Conservation (phyloP, 2,888 invertebrate genomes). For the Drosophila buzzatii region DNA sequence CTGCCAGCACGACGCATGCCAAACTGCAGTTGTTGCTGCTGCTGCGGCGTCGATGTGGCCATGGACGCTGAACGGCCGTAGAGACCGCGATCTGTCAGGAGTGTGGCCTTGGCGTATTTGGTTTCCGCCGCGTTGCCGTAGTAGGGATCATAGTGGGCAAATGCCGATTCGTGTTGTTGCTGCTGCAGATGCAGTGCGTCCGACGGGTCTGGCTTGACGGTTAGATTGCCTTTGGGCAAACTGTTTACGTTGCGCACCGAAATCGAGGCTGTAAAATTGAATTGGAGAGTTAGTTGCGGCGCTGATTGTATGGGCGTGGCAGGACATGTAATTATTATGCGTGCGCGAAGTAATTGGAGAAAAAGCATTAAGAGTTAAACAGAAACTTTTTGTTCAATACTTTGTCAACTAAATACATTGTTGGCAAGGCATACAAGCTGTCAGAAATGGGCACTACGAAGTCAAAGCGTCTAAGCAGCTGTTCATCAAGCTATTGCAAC, state of each 20-base stretch:
- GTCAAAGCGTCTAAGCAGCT: constrained; percentile 38
- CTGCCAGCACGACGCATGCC: constrained; percentile 83
- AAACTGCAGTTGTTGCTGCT: constrained; percentile 58
- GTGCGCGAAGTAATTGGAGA: constrained; percentile 69
- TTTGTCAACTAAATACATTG: constrained; percentile 15
- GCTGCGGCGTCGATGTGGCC: constrained; percentile 75
- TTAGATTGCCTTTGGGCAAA: constrained; percentile 84
- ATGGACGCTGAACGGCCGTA: constrained; percentile 43
- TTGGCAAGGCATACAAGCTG: constrained; percentile 7
- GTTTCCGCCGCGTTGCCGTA: constrained; percentile 80
- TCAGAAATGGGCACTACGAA: constrained; percentile 38
- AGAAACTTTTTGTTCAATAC: constrained; percentile 1
- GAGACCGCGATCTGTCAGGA: constrained; percentile 76
- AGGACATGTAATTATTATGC: constrained; percentile 67
- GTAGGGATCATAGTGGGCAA: constrained; percentile 83
- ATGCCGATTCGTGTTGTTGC: constrained; percentile 57
- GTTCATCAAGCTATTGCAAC: constrained; percentile 19
- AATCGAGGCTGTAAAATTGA: constrained; percentile 88
- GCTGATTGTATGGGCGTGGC: neutral
- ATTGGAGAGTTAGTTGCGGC: constrained; percentile 4
- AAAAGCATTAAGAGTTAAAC: constrained; percentile 52
- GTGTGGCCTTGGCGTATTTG: constrained; percentile 84
- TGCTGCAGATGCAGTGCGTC: constrained; percentile 63
- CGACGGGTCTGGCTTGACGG: constrained; percentile 85
- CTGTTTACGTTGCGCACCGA: constrained; percentile 87